Conservation (phyloP, 2,888 invertebrate genomes). For the Anticlea derivata region DNA sequence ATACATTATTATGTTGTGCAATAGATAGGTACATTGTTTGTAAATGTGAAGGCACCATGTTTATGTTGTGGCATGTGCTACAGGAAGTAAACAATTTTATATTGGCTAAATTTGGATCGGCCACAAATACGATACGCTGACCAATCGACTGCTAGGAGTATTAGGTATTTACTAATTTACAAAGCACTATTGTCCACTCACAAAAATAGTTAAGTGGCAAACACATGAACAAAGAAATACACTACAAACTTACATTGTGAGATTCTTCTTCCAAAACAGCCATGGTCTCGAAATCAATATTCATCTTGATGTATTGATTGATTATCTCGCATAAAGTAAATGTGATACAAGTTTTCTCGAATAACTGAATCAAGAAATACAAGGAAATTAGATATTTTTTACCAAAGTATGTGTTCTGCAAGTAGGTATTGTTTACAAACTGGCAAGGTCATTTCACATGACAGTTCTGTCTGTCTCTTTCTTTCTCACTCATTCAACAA, state of each 20-base stretch:
- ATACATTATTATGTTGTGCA: constrained; percentile 63
- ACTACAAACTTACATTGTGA: constrained; percentile 78
- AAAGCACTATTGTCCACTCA: not conserved
- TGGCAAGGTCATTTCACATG: constrained; percentile 89
- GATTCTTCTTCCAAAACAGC: constrained; percentile 85
- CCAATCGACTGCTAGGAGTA: not conserved
- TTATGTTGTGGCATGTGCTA: constrained; percentile 21
- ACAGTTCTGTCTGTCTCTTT: constrained; percentile 43
- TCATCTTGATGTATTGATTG: constrained; percentile 52
- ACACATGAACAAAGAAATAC: constrained; percentile 54
- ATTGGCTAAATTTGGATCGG: not conserved
- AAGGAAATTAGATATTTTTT: constrained; percentile 74
- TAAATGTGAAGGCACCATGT: constrained; percentile 36
- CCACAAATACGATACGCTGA: not conserved
- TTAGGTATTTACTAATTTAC: not conserved
- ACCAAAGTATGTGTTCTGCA: constrained; percentile 74
- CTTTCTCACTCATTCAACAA: too few species aligned
- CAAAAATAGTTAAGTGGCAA: constrained; percentile 4
- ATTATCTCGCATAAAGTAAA: constrained; percentile 36
- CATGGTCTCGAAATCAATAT: constrained; percentile 86
- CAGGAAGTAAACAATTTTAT: constrained; percentile 28
- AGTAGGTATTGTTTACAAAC: constrained; percentile 91
- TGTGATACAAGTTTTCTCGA: constrained; percentile 54
- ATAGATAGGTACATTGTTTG: constrained; percentile 45
- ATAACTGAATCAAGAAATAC: constrained; percentile 67